A percentile compares a stretch with the other conserved stretches of the same genome.
phyloP scores from a whole-genome alignment of 1,140 invertebrate genomes.

The Pentalonia nigronervosa region DNA sequence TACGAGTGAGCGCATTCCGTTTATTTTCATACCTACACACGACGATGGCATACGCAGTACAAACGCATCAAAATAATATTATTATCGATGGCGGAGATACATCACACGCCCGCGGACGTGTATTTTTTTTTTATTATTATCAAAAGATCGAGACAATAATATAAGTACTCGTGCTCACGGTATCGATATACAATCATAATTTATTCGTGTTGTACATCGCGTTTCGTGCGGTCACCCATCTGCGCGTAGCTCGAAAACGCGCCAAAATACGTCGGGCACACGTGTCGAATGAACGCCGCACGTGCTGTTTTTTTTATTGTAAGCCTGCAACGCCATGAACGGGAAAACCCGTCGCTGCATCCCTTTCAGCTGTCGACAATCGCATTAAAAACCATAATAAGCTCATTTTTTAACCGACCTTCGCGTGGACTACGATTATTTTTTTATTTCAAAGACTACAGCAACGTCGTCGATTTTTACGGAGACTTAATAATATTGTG shows the following conservation, averaged over 20 bases:
- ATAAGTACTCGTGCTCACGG: no score
- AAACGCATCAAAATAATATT: no score
- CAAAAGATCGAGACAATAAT: neutral
- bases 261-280: neutral
- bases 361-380: neutral
- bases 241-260: neutral
- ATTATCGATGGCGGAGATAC: no score
- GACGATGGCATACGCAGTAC: no score
- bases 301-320: neutral
- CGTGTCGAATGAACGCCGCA: neutral
- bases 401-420: neutral
- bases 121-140: neutral
- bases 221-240: neutral
- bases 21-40: neutral
- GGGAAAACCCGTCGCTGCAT: neutral
- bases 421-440: neutral
- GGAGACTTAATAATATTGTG: no score
- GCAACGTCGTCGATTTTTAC: no score
- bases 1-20: neutral
- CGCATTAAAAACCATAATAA: neutral
- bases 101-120: no score
- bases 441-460: neutral
- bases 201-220: neutral
- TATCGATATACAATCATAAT: neutral
- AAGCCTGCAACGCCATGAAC: no score